Base-by-base conservation (phyloP, 2,888 invertebrate genomes). In the Eledona agricola region DNA sequence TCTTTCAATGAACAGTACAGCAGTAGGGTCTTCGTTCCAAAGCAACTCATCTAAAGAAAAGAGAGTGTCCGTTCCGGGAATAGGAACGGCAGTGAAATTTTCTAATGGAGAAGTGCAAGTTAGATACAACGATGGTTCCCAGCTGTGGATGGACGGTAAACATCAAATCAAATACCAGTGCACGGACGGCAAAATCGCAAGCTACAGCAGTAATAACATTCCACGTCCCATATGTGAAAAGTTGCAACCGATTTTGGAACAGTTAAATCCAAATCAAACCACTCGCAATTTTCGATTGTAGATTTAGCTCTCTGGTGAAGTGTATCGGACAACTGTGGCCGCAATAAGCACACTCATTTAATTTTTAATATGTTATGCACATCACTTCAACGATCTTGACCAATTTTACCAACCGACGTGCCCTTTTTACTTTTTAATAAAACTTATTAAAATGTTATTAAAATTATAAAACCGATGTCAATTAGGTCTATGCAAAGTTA, bases 201-300 rank as follows among this genome's bases (percentile, higher is more conserved):
- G 60, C 55, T 76, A 72, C 55, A 59, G 62, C 9, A 72, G 72
- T 46, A 65, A 62, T 56, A 68, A 64, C 57, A 72, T 77, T 50
- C 76, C 76, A 9, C 62, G 66, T 19, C 59, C 63, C 10, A 73
- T 80, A 15, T 71, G 74, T 63, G 78, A 80, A 38, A 80, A 80
- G 59, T 63, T 81, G 38, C 72, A 73, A 52, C 71, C 79, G 57
- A 73, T 79, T 50, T 67, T 80, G 51, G 74, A 75, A 59, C 71
- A 77, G 65, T 65, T 80, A 45, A 69, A 74, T 72, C 62, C 76
- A 64, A 64, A 67, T 66, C 57, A 68, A 7, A 37, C 60, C 31
- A 60, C 59, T 13, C 69, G 65, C 11, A 70, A 70, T 58, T 57
- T 66, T 37, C 65, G 56, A 7, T 28, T 51, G 9, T 46, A 45